Evolutionary conservation across 2,797 vertebrate genomes (phyloP).

Genomic region (Fratercula arctica): DNA sequence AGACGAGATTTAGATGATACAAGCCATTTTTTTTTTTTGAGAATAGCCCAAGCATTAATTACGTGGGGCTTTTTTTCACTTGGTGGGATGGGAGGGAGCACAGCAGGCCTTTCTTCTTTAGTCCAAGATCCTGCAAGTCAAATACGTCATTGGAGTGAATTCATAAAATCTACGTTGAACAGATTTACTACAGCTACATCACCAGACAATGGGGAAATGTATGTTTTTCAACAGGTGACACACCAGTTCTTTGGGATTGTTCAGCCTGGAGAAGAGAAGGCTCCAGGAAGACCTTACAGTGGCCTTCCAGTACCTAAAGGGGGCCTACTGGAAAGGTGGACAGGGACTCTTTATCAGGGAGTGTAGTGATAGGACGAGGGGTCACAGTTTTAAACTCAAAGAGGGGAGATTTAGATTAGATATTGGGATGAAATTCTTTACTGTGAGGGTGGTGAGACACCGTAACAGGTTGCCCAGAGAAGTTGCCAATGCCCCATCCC

Average conservation of each 20-base stretch:
- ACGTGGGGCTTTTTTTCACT: rapidly evolving
- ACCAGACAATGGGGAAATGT: not conserved
- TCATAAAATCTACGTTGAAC: not conserved
- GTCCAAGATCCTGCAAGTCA: not conserved
- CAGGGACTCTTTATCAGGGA: not conserved
- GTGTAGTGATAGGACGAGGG: not conserved
- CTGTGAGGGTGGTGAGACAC: not conserved
- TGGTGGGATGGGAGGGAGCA: not conserved
- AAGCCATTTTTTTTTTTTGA: not conserved
- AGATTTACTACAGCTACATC: not conserved
- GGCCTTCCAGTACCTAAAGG: not conserved
- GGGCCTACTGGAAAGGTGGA: not conserved
- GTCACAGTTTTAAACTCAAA: not conserved
- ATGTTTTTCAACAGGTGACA: not conserved
- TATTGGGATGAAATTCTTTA: not conserved
- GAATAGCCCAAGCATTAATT: not conserved
- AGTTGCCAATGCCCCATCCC: not conserved
- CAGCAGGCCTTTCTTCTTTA: not conserved
- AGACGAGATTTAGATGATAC: not conserved
- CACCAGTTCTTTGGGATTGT: not conserved
- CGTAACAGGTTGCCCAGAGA: not conserved
- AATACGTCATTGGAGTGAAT: not conserved
- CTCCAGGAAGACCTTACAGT: not conserved
- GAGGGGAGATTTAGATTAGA: not conserved
- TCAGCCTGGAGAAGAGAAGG: not conserved